Evolutionary conservation across 1,140 invertebrate species (phyloP).

Genomic region (Phymastichus coffea): DNA sequence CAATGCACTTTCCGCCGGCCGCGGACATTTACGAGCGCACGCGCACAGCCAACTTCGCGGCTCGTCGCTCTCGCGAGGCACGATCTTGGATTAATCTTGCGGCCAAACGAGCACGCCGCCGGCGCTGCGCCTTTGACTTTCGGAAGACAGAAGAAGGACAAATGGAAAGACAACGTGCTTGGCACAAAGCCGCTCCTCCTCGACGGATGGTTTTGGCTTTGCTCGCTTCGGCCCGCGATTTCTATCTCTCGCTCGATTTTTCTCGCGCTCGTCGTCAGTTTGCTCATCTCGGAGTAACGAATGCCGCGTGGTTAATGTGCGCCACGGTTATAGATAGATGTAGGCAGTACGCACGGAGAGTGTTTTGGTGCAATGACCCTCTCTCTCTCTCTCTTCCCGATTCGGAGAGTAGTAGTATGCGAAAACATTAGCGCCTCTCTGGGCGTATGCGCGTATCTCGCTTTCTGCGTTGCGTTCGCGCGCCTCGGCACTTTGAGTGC

Average conservation of each 20-base stretch:
- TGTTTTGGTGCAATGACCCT: constrained; percentile 54
- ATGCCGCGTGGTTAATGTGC: background rate
- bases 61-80: background rate
- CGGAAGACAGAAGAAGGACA: too few relatives aligned
- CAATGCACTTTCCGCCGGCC: background rate
- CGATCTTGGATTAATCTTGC: constrained; percentile 17
- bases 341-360: constrained; percentile 14
- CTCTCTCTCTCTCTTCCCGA: constrained; percentile 29
- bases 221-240: background rate
- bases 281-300: too few relatives aligned
- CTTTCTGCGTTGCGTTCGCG: constrained; percentile 29
- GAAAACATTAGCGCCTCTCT: constrained; percentile 36
- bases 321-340: background rate
- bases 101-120: background rate
- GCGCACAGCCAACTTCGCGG: constrained; percentile 8
- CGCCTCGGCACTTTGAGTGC: constrained; percentile 24
- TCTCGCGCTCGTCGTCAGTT: too few relatives aligned
- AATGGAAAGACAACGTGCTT: too few relatives aligned
- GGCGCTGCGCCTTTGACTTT: too few relatives aligned
- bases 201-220: background rate
- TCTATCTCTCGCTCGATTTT: constrained; percentile 16
- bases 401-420: constrained; percentile 31
- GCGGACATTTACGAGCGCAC: too few relatives aligned
- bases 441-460: background rate
- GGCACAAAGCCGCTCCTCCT: too few relatives aligned